Conservation (phyloP, 2,113 vertebrate genomes). For the Hippocampus mohnikei region DNA sequence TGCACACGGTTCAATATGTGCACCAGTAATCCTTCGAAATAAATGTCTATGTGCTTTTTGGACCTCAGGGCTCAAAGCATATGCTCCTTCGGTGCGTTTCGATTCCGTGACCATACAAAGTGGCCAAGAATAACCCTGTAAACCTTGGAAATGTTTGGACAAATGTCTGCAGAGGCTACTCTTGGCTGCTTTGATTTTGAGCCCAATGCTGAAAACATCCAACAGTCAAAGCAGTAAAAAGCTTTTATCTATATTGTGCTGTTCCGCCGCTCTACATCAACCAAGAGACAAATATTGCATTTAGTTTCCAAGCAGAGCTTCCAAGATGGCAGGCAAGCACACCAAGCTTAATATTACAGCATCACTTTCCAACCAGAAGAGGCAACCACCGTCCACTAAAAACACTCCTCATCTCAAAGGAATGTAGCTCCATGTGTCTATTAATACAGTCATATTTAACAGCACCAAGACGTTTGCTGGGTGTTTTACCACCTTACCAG, state of each 20-base stretch:
- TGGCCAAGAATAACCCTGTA: slow-evolving; percentile 62
- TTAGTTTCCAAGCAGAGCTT: slow-evolving; percentile 40
- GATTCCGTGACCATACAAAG: slow-evolving; percentile 32
- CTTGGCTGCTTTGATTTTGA: slow-evolving; percentile 34
- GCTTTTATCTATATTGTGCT: slow-evolving; percentile 40
- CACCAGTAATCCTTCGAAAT: slow-evolving; percentile 44
- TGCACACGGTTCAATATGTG: slow-evolving; percentile 39
- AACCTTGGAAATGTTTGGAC: slow-evolving; percentile 48
- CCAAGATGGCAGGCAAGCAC: slow-evolving; percentile 49
- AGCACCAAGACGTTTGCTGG: slow-evolving; percentile 32
- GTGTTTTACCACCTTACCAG: slow-evolving; percentile 30
- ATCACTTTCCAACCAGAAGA: slow-evolving; percentile 44
- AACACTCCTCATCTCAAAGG: slow-evolving; percentile 57
- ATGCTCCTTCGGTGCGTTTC: slow-evolving; percentile 40
- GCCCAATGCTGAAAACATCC: slow-evolving; percentile 37
- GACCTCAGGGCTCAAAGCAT: slow-evolving; percentile 35
- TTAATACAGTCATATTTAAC: slow-evolving; percentile 56
- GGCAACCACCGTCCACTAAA: slow-evolving; percentile 54
- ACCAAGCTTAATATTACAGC: slow-evolving; percentile 44
- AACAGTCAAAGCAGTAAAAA: slow-evolving; percentile 30
- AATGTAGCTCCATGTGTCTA: slow-evolving; percentile 46
- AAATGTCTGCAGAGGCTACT: slow-evolving; percentile 37
- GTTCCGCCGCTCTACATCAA: slow-evolving; percentile 45
- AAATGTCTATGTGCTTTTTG: slow-evolving; percentile 55
- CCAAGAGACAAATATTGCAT: slow-evolving; percentile 47